Percentiles rank a stretch among this genome's conserved stretches.
Conservation (phyloP, 2,888 invertebrate genomes). For the Synergus umbraculus region DNA sequence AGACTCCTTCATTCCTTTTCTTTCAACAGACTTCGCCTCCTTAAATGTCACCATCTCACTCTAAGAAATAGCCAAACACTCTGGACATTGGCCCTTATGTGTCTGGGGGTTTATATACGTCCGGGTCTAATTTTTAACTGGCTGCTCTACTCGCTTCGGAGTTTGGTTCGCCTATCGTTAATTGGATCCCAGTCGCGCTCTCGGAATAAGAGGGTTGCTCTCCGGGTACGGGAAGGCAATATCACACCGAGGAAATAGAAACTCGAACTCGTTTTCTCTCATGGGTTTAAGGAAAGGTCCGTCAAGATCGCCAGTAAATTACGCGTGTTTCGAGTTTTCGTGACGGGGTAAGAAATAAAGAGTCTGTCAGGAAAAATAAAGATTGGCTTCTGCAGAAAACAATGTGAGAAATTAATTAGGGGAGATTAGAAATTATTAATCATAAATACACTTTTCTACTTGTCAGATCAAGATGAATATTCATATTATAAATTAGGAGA, state of each 20-base stretch:
- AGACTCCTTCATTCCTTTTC: slow-evolving; percentile 42
- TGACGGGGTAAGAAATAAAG: slow-evolving; percentile 1
- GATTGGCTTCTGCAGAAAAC: neutral
- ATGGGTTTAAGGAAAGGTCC: slow-evolving; percentile 22
- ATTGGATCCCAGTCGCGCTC: slow-evolving; percentile 69
- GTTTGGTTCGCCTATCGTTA: slow-evolving; percentile 70
- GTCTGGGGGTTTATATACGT: slow-evolving; percentile 45
- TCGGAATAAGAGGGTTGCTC: slow-evolving; percentile 44
- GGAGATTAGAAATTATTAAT: too few species aligned
- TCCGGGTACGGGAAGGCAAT: slow-evolving; percentile 30
- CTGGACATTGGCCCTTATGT: slow-evolving; percentile 46
- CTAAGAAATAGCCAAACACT: neutral
- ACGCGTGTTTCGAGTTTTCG: slow-evolving; percentile 32
- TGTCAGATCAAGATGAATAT: neutral
- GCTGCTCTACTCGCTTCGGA: slow-evolving; percentile 59
- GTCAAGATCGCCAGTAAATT: slow-evolving; percentile 39
- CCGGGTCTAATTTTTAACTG: slow-evolving; percentile 70
- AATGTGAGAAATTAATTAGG: neutral
- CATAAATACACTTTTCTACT: too few species aligned
- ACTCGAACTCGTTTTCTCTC: slow-evolving; percentile 35
- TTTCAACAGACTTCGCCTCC: slow-evolving; percentile 39
- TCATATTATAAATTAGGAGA: neutral
- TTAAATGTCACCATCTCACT: slow-evolving; percentile 43
- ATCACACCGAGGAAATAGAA: slow-evolving; percentile 39
- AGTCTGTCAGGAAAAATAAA: neutral